Percentiles rank a stretch among this genome's conserved stretches.
Evolutionary conservation across 2,888 invertebrate genomes (phyloP).

Genomic region (Alloscopus bannaensis): DNA sequence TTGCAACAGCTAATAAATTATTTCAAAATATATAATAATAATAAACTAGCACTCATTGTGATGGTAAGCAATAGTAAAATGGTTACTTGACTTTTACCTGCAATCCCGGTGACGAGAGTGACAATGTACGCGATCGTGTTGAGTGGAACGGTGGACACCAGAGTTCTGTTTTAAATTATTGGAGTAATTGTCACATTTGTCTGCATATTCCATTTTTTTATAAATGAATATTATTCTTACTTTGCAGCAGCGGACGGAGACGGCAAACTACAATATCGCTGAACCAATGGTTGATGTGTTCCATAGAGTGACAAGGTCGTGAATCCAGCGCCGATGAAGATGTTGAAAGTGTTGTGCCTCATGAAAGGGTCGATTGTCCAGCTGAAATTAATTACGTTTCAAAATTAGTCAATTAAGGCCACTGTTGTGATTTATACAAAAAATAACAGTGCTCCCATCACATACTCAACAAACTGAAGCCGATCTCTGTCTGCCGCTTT

Average conservation of each 20-base stretch:
- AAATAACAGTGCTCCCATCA: not conserved
- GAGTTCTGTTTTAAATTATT: not conserved
- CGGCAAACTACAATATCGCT: constrained; percentile 68
- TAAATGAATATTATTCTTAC: constrained; percentile 34
- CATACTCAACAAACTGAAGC: constrained; percentile 73
- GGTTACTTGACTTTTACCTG: not conserved
- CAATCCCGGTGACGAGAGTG: not conserved
- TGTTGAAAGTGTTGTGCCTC: constrained; percentile 65
- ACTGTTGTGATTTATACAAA: no score
- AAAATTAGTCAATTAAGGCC: no score
- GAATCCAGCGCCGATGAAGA: constrained; percentile 67
- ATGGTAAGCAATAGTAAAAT: constrained; percentile 7
- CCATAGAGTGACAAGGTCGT: constrained; percentile 53
- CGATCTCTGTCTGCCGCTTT: constrained; percentile 74
- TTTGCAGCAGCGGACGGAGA: constrained; percentile 55
- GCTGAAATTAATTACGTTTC: constrained; percentile 22
- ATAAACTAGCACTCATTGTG: not conserved
- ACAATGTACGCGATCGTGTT: not conserved
- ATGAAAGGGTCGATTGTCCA: constrained; percentile 61
- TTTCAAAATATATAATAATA: not conserved
- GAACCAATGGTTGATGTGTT: constrained; percentile 71
- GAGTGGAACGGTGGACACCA: not conserved
- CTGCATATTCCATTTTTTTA: not conserved
- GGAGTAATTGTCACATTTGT: no score
- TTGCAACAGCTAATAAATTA: constrained; percentile 54